Conservation (phyloP, 1,140 invertebrate genomes). For the Zaprionus taronus region DNA sequence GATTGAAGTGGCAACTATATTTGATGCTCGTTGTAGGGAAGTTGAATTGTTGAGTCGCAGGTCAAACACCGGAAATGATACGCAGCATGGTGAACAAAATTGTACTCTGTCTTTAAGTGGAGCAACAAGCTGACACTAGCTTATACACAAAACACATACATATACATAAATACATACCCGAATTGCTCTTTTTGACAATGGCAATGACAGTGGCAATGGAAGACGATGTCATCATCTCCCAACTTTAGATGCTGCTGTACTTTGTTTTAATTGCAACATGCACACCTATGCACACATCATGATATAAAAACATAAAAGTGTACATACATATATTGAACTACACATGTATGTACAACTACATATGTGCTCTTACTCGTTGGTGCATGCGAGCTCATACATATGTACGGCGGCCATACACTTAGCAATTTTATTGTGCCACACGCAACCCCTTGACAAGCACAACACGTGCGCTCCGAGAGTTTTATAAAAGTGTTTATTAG, state of each 20-base stretch:
- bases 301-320: slow-evolving; percentile 28
- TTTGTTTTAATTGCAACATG: slow-evolving; percentile 58
- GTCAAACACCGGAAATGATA: slow-evolving; percentile 24
- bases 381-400: background rate
- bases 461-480: slow-evolving; percentile 78
- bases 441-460: slow-evolving; percentile 74
- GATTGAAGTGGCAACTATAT: background rate
- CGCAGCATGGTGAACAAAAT: background rate
- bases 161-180: slow-evolving; percentile 7
- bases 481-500: slow-evolving; percentile 80
- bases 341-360: slow-evolving; percentile 5
- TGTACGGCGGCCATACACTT: slow-evolving; percentile 57
- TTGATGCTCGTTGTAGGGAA: slow-evolving; percentile 10
- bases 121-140: background rate
- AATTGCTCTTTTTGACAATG: slow-evolving; percentile 46
- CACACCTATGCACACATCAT: slow-evolving; percentile 50
- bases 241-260: slow-evolving; percentile 29
- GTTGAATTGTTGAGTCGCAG: slow-evolving; percentile 10
- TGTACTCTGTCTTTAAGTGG: background rate
- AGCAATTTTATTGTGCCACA: slow-evolving; percentile 67
- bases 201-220: slow-evolving; percentile 27
- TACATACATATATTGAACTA: slow-evolving; percentile 23
- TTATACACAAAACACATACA: background rate
- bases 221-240: slow-evolving; percentile 45
- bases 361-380: slow-evolving; percentile 1